These are phyloP conservation scores for Rhyacichthys aspro DNA, from an alignment of 2,797 vertebrate genomes.

Conservation along the genomic window DNA sequence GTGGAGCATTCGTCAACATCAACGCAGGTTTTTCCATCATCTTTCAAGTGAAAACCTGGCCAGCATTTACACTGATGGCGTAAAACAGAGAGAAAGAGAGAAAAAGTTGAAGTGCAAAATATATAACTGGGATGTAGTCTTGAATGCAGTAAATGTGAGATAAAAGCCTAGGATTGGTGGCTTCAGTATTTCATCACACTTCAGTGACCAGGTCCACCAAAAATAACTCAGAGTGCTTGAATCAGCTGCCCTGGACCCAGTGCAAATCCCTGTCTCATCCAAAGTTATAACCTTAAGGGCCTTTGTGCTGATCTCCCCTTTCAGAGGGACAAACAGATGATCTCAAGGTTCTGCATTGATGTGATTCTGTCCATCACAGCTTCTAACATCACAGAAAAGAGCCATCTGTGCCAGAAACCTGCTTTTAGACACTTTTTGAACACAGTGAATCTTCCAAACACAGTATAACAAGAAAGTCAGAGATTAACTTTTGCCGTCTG, in stretches of 20 bases:
- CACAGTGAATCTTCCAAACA: slow-evolving; percentile 16
- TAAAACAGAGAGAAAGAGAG: background rate
- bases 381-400: slow-evolving; percentile 23
- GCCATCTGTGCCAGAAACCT: slow-evolving; percentile 29
- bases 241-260: slow-evolving; percentile 60
- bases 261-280: slow-evolving; percentile 65
- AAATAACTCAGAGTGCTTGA: slow-evolving; percentile 63
- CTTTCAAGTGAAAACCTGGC: slow-evolving; percentile 96
- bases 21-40: slow-evolving; percentile 94
- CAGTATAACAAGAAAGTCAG: slow-evolving; percentile 30
- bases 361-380: slow-evolving; percentile 57
- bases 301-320: slow-evolving; percentile 67
- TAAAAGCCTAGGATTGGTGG: background rate
- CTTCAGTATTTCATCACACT: slow-evolving; percentile 28
- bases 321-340: slow-evolving; percentile 61
- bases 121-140: background rate
- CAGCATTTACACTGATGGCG: slow-evolving; percentile 93
- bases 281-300: slow-evolving; percentile 61
- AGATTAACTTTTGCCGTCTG: slow-evolving; percentile 20
- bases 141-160: background rate
- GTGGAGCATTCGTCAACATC: slow-evolving; percentile 93
- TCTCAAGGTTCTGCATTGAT: slow-evolving; percentile 61
- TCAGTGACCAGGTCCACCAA: slow-evolving; percentile 32
- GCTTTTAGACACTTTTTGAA: slow-evolving; percentile 55
- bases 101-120: background rate